A percentile compares a stretch with the other conserved stretches of the same genome.
phyloP scores from a whole-genome alignment of 2,113 vertebrate species.

The Aegotheles bennettii region DNA sequence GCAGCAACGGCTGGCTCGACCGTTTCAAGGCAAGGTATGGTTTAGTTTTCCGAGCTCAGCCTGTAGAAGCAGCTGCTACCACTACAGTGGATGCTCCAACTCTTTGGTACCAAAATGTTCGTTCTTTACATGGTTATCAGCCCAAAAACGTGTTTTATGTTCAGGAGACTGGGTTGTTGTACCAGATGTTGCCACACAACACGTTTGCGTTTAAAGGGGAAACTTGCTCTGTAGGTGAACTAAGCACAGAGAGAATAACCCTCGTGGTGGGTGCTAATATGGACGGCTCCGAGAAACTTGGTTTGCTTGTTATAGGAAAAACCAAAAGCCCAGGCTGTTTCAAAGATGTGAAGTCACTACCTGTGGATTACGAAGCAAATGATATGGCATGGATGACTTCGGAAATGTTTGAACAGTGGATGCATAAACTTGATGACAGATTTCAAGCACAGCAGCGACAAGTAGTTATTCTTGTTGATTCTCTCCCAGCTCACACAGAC shows the following conservation, averaged over 20 bases:
- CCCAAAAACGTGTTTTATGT: slow-evolving; percentile 66
- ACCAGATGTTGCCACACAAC: slow-evolving; percentile 66
- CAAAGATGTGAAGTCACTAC: slow-evolving; percentile 32
- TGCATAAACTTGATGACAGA: slow-evolving; percentile 64
- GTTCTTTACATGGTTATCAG: slow-evolving; percentile 63
- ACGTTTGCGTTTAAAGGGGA: slow-evolving; percentile 73
- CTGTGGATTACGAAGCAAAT: slow-evolving; percentile 70
- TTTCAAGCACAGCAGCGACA: slow-evolving; percentile 65
- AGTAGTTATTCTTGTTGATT: slow-evolving; percentile 65
- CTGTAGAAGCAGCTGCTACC: slow-evolving; percentile 18
- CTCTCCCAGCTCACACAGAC: slow-evolving; percentile 60
- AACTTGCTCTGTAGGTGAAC: slow-evolving; percentile 59
- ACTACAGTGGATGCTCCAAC: not conserved
- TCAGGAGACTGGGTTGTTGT: slow-evolving; percentile 68
- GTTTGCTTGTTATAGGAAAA: slow-evolving; percentile 72
- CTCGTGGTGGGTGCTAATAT: slow-evolving; percentile 59
- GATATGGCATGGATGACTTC: slow-evolving; percentile 56
- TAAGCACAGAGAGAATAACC: slow-evolving; percentile 66
- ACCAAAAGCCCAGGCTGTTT: slow-evolving; percentile 16
- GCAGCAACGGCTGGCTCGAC: slow-evolving; percentile 77
- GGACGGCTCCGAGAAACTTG: slow-evolving; percentile 75
- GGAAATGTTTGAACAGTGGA: slow-evolving; percentile 68
- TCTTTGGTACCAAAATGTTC: slow-evolving; percentile 51
- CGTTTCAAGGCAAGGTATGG: slow-evolving; percentile 76
- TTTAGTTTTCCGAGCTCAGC: slow-evolving; percentile 67